phyloP scores from a whole-genome alignment of 2,888 invertebrate genomes.

The Thymelicus acteon region DNA sequence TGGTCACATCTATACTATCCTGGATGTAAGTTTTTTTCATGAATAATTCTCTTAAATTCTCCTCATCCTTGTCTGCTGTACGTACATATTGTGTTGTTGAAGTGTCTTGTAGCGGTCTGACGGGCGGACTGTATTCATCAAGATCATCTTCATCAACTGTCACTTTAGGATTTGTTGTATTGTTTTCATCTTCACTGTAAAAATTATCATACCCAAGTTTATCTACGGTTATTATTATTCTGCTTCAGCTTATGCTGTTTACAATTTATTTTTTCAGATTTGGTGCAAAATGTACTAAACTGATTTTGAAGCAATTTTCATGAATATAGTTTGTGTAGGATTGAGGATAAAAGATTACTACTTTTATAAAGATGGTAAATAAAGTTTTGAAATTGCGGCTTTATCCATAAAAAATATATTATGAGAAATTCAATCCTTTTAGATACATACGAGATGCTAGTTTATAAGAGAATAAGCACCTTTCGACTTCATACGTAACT shows the following conservation, averaged over 20 bases:
- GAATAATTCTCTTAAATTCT: slow-evolving; percentile 51
- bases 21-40: slow-evolving; percentile 47
- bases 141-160: slow-evolving; percentile 94
- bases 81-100: slow-evolving; percentile 40
- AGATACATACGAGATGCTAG: not conserved
- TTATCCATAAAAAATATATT: no score
- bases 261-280: no score
- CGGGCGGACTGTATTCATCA: slow-evolving; percentile 60
- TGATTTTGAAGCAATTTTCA: no score
- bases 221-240: no score
- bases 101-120: slow-evolving; percentile 43
- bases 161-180: slow-evolving; percentile 90
- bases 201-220: slow-evolving; percentile 17
- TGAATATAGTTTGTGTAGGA: no score
- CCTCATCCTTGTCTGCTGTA: slow-evolving; percentile 41
- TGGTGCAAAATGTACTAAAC: no score
- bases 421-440: no score
- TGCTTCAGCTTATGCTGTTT: no score
- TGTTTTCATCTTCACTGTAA: slow-evolving; percentile 86
- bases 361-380: no score
- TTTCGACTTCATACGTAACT: slow-evolving; percentile 64
- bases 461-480: slow-evolving; percentile 50
- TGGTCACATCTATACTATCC: slow-evolving; percentile 49
- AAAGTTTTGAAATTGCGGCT: no score
- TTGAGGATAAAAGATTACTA: no score